A percentile compares a stretch with the other conserved stretches of the same genome.
phyloP scores from a whole-genome alignment of 2,113 vertebrate species.

The Cinclus mexicanus region DNA sequence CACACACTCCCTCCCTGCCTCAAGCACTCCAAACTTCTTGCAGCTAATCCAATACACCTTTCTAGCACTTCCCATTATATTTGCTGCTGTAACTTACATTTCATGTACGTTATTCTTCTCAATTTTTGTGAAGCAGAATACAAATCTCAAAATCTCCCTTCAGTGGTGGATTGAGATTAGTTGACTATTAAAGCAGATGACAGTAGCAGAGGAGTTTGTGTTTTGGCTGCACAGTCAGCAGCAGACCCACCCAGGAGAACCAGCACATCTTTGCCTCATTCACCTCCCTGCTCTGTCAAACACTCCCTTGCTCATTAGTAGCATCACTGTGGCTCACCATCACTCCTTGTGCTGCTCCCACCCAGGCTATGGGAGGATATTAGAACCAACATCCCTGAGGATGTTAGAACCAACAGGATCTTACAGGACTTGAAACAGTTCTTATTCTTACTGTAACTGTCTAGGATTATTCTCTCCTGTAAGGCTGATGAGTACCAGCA shows the following conservation, averaged over 20 bases:
- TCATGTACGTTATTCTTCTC: neutral
- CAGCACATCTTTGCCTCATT: neutral
- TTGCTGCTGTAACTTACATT: neutral
- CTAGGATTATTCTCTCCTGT: neutral
- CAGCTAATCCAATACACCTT: neutral
- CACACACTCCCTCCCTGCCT: accelerated
- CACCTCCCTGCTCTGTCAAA: neutral
- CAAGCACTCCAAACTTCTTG: neutral
- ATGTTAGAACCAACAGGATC: neutral
- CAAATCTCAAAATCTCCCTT: neutral
- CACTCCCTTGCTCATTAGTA: neutral
- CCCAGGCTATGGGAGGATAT: neutral
- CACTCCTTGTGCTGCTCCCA: neutral
- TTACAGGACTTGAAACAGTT: neutral
- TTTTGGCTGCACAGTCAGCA: neutral
- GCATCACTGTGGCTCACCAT: neutral
- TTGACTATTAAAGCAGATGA: neutral
- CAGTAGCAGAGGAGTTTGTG: neutral
- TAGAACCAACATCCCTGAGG: neutral
- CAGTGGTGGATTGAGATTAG: neutral
- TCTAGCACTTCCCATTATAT: neutral
- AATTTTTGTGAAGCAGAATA: neutral
- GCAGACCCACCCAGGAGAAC: neutral
- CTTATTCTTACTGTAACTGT: neutral
- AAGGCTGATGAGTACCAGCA: neutral